A percentile compares a stretch with the other conserved stretches of the same genome.
These are phyloP conservation scores for Anagyrus pseudococci DNA, from an alignment of 2,888 invertebrate species.

Conservation along the genomic window DNA sequence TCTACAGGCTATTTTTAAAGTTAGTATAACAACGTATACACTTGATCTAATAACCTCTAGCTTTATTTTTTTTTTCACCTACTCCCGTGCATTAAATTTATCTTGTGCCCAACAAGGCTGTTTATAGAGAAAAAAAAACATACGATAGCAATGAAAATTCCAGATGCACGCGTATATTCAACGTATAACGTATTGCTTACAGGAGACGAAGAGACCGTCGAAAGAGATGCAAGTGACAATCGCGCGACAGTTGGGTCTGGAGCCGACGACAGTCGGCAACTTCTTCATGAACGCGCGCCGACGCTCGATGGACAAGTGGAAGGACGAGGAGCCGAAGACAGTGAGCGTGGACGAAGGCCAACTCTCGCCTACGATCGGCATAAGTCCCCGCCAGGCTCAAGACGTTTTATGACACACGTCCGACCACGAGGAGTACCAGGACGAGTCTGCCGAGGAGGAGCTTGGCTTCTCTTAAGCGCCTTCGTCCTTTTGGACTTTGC, in stretches of 20 bases:
- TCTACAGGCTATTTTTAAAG: slow-evolving; percentile 99
- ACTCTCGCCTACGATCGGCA: slow-evolving; percentile 60
- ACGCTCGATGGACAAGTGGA: slow-evolving; percentile 98
- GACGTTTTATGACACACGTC: slow-evolving; percentile 63
- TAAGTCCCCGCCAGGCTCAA: slow-evolving; percentile 58
- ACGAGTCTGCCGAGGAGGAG: slow-evolving; percentile 61
- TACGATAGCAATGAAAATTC: too few species aligned
- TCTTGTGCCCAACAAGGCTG: too few species aligned
- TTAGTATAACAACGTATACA: slow-evolving; percentile 59
- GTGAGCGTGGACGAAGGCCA: slow-evolving; percentile 56
- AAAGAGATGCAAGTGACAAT: slow-evolving; percentile 99
- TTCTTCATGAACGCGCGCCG: slow-evolving; percentile 99
- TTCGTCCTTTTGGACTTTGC: background rate
- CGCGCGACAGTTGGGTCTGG: slow-evolving; percentile 94
- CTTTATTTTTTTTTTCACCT: too few species aligned
- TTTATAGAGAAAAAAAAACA: too few species aligned
- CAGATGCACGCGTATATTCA: too few species aligned
- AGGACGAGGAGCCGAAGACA: slow-evolving; percentile 81
- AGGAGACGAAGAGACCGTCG: slow-evolving; percentile 98
- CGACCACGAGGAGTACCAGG: slow-evolving; percentile 62
- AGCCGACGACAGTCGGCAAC: slow-evolving; percentile 98
- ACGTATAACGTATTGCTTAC: slow-evolving; percentile 50
- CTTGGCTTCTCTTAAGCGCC: slow-evolving; percentile 50
- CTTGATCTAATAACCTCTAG: background rate
- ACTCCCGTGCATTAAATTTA: too few species aligned